These are phyloP conservation scores for Drosophila eugracilis DNA, from an alignment of 1,140 invertebrate species.

Conservation along the genomic window DNA sequence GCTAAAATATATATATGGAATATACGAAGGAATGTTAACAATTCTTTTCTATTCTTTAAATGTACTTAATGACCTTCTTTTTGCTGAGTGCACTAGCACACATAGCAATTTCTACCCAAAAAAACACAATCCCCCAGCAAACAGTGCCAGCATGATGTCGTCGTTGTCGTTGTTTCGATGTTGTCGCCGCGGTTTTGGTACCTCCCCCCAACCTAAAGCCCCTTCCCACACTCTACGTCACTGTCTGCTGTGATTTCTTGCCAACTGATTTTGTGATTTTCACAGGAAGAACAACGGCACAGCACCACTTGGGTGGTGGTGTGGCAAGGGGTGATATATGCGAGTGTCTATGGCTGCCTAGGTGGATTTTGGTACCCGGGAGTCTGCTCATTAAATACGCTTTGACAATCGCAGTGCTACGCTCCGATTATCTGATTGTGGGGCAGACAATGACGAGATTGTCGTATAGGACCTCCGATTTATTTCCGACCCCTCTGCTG, in stretches of 20 bases:
- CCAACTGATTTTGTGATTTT: conserved; percentile 82
- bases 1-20: too few relatives aligned
- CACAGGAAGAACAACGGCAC: conserved; percentile 60
- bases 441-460: conserved; percentile 58
- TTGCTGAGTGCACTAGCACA: conserved; percentile 21
- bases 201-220: neutral
- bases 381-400: conserved; percentile 75
- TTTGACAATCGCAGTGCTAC: conserved; percentile 71
- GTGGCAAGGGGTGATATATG: neutral
- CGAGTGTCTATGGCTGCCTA: neutral
- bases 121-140: conserved; percentile 48
- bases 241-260: conserved; percentile 70
- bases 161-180: conserved; percentile 48
- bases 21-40: too few relatives aligned
- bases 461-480: neutral
- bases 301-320: conserved; percentile 41
- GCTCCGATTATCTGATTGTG: conserved; percentile 69
- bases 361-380: neutral
- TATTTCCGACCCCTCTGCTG: neutral
- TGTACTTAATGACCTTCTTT: neutral
- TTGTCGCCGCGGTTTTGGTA: conserved; percentile 45
- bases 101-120: conserved; percentile 23
- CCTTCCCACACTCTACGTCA: neutral
- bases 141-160: conserved; percentile 56
- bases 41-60: too few relatives aligned